Conservation (phyloP, 1,140 invertebrate species). For the Eumaeus atala region DNA sequence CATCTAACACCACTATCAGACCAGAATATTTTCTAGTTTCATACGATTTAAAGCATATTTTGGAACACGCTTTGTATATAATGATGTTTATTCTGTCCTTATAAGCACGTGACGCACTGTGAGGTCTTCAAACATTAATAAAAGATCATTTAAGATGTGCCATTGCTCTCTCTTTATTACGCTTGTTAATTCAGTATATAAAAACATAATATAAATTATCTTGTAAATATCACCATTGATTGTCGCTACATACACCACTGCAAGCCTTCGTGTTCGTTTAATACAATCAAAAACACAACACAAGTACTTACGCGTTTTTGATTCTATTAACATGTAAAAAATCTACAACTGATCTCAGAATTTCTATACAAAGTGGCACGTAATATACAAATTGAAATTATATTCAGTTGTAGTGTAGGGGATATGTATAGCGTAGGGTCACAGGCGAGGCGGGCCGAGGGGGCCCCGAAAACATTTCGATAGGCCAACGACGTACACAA, state of each 20-base stretch:
- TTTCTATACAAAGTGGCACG: slow-evolving; percentile 10
- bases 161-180: slow-evolving; percentile 74
- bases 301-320: not conserved
- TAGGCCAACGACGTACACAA: slow-evolving; percentile 1
- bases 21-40: too few relatives aligned
- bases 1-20: too few relatives aligned
- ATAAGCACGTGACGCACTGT: too few relatives aligned
- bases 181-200: slow-evolving; percentile 71
- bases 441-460: slow-evolving; percentile 1
- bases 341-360: slow-evolving; percentile 11
- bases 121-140: slow-evolving; percentile 22
- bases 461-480: not conserved
- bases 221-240: slow-evolving; percentile 64
- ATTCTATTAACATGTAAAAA: slow-evolving; percentile 1
- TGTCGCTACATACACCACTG: slow-evolving; percentile 37
- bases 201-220: slow-evolving; percentile 72
- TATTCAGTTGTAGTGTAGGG: slow-evolving; percentile 8
- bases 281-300: slow-evolving; percentile 9
- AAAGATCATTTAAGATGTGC: slow-evolving; percentile 66
- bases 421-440: slow-evolving; percentile 7
- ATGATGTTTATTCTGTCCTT: too few relatives aligned
- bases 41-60: too few relatives aligned
- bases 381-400: slow-evolving; percentile 9
- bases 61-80: too few relatives aligned
- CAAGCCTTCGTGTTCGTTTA: slow-evolving; percentile 22